These are phyloP conservation scores for Caiman crocodilus DNA, from an alignment of 2,797 vertebrate genomes.

Conservation along the genomic window DNA sequence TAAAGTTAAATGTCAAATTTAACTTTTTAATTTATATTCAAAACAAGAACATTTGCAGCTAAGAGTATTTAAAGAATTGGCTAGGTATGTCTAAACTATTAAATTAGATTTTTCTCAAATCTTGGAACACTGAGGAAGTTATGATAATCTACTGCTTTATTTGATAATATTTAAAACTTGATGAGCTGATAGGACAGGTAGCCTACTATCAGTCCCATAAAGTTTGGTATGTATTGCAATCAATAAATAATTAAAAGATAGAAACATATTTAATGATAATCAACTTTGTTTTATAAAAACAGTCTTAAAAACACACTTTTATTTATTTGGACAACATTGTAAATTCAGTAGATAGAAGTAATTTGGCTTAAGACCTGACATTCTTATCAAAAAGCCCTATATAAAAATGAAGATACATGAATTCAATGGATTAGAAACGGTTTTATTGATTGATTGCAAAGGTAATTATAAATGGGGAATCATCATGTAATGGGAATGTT, in stretches of 20 bases:
- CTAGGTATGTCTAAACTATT: neutral
- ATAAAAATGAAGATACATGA: neutral
- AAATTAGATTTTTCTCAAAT: neutral
- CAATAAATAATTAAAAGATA: neutral
- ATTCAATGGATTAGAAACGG: neutral
- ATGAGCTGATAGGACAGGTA: neutral
- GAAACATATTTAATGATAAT: constrained; percentile 13
- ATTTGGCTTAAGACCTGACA: neutral
- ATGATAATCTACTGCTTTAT: neutral
- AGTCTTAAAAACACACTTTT: neutral
- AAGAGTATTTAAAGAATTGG: neutral
- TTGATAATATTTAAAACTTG: neutral
- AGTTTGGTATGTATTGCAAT: neutral
- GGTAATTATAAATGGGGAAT: neutral
- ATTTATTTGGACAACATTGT: neutral
- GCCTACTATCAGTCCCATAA: neutral
- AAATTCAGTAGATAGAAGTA: neutral
- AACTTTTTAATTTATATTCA: neutral
- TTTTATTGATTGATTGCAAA: neutral
- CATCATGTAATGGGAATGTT: neutral
- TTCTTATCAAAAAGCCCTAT: neutral
- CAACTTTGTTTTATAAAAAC: constrained; percentile 4
- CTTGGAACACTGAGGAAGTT: neutral
- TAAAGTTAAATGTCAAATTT: neutral
- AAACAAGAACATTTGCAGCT: accelerated